Conservation (phyloP, 2,113 vertebrate species). For the Delphinus delphis region DNA sequence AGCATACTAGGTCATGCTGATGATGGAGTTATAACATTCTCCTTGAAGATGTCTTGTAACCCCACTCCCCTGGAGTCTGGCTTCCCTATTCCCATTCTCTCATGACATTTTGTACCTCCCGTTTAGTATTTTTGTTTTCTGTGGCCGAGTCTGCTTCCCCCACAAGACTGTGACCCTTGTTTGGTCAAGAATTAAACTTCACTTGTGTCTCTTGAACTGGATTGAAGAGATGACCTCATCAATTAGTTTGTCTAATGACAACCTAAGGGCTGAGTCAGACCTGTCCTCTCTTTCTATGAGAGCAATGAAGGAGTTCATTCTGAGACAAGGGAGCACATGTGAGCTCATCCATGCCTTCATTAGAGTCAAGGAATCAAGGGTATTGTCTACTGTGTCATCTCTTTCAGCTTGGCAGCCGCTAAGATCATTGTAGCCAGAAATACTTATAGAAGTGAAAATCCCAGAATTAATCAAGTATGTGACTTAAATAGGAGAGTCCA, state of each 20-base stretch:
- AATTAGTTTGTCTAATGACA: background rate
- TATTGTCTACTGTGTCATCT: background rate
- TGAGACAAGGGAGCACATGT: background rate
- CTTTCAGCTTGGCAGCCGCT: background rate
- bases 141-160: background rate
- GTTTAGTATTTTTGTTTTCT: background rate
- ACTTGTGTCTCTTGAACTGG: background rate
- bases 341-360: background rate
- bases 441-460: background rate
- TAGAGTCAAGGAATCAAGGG: background rate
- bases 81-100: background rate
- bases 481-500: background rate
- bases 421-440: background rate
- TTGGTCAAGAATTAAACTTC: background rate
- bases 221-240: background rate
- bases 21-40: accelerated
- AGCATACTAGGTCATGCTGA: background rate
- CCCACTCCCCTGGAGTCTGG: background rate
- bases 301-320: background rate
- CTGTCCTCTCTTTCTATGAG: background rate
- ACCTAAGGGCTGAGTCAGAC: background rate
- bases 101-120: background rate
- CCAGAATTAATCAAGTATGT: background rate
- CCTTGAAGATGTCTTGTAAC: background rate
- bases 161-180: background rate